Percentiles rank a stretch among this genome's conserved stretches.
Conservation (phyloP, 2,888 invertebrate genomes). For the Campaea margaritaria region DNA sequence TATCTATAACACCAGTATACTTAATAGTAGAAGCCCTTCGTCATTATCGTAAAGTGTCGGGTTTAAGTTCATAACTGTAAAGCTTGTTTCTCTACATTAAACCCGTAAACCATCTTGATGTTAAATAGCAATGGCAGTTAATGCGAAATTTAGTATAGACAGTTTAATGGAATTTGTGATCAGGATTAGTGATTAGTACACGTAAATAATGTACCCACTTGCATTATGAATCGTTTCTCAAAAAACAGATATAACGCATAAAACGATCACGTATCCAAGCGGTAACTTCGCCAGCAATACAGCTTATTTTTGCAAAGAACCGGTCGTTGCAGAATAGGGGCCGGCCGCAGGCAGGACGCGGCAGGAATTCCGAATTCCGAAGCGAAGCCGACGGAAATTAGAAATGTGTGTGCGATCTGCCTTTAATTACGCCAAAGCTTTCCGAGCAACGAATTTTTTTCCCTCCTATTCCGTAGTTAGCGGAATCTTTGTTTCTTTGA, state of each 20-base stretch:
- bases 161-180: too few relatives aligned
- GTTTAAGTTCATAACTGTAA: too few relatives aligned
- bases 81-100: too few relatives aligned
- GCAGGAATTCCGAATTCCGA: slow-evolving; percentile 41
- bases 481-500: slow-evolving; percentile 11
- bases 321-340: slow-evolving; percentile 18
- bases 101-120: too few relatives aligned
- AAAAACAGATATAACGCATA: not conserved
- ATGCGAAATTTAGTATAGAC: not conserved
- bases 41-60: too few relatives aligned
- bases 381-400: slow-evolving; percentile 38
- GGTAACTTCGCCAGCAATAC: slow-evolving; percentile 21
- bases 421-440: slow-evolving; percentile 40
- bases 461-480: slow-evolving; percentile 11
- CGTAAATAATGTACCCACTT: too few relatives aligned
- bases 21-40: too few relatives aligned
- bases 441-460: slow-evolving; percentile 9
- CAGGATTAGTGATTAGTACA: too few relatives aligned
- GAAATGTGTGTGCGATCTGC: slow-evolving; percentile 41
- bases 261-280: slow-evolving; percentile 15
- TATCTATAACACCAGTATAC: too few relatives aligned
- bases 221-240: too few relatives aligned
- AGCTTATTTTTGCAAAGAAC: slow-evolving; percentile 17
- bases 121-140: not conserved
- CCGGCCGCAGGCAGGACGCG: slow-evolving; percentile 27